Evolutionary conservation across 2,888 invertebrate species (phyloP).

Genomic region (Drosophila atripex): DNA sequence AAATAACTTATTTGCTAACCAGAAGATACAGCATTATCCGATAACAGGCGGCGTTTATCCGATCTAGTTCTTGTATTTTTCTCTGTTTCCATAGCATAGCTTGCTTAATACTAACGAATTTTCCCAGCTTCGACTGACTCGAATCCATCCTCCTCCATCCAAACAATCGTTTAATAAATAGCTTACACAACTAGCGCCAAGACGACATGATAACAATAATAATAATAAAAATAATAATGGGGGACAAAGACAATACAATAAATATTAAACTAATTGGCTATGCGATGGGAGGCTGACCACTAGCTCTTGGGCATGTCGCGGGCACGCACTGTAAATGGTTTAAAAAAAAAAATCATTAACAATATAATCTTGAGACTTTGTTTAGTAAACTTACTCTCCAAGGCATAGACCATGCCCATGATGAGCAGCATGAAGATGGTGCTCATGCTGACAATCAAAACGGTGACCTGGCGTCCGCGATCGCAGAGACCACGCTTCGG

Average conservation of each 20-base stretch:
- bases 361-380: neutral
- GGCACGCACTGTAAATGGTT: conserved; percentile 85
- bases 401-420: conserved; percentile 91
- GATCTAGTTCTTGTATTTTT: conserved; percentile 45
- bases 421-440: conserved; percentile 92
- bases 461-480: conserved; percentile 91
- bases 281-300: conserved; percentile 31
- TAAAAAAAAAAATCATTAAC: conserved; percentile 4
- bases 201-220: conserved; percentile 66
- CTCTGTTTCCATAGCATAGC: conserved; percentile 37
- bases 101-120: conserved; percentile 66
- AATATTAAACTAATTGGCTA: conserved; percentile 68
- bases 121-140: conserved; percentile 50
- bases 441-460: conserved; percentile 92
- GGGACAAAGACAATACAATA: conserved; percentile 57
- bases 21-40: conserved; percentile 67
- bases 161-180: conserved; percentile 66
- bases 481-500: conserved; percentile 89
- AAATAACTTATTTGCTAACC: conserved; percentile 75
- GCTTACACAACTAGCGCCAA: conserved; percentile 71
- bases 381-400: conserved; percentile 89
- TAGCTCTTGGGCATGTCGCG: conserved; percentile 83
- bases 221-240: conserved; percentile 47
- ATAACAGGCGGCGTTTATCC: conserved; percentile 18
- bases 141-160: conserved; percentile 28